phyloP scores from a whole-genome alignment of 2,888 invertebrate genomes.

The Xestia sexstrigata region DNA sequence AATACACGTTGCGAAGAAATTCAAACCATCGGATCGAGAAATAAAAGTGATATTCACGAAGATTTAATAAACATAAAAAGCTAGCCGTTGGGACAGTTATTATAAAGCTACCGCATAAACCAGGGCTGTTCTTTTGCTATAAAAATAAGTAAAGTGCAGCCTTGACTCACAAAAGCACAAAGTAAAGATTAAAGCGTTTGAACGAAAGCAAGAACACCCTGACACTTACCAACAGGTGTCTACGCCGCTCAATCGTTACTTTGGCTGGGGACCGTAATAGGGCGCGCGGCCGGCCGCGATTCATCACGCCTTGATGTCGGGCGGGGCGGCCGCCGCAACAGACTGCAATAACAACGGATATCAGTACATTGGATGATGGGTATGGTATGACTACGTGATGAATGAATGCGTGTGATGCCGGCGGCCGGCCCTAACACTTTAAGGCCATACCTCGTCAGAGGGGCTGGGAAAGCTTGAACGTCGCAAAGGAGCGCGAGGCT shows the following conservation, averaged over 20 bases:
- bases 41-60: conserved; percentile 60
- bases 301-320: conserved; percentile 88
- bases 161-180: conserved; percentile 87
- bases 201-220: conserved; percentile 90
- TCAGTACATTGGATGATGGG: conserved; percentile 86
- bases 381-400: conserved; percentile 85
- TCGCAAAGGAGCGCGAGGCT: conserved; percentile 93
- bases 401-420: conserved; percentile 88
- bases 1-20: conserved; percentile 63
- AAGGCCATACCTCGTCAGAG: conserved; percentile 93
- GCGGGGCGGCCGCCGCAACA: conserved; percentile 85
- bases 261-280: conserved; percentile 86
- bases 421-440: conserved; percentile 79
- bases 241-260: conserved; percentile 89
- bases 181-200: conserved; percentile 90
- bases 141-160: conserved; percentile 74
- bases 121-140: conserved; percentile 64
- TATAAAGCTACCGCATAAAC: conserved; percentile 74
- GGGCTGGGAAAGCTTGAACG: conserved; percentile 95
- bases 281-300: conserved; percentile 89
- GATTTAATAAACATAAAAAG: conserved; percentile 66
- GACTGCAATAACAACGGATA: conserved; percentile 89
- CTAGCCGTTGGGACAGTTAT: conserved; percentile 66
- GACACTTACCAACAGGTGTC: conserved; percentile 90
- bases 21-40: conserved; percentile 53